These are phyloP conservation scores for Halisarca cf. caerulea DNA, from an alignment of 37 sponge, comb jelly and placozoan species.

Conservation along the genomic window DNA sequence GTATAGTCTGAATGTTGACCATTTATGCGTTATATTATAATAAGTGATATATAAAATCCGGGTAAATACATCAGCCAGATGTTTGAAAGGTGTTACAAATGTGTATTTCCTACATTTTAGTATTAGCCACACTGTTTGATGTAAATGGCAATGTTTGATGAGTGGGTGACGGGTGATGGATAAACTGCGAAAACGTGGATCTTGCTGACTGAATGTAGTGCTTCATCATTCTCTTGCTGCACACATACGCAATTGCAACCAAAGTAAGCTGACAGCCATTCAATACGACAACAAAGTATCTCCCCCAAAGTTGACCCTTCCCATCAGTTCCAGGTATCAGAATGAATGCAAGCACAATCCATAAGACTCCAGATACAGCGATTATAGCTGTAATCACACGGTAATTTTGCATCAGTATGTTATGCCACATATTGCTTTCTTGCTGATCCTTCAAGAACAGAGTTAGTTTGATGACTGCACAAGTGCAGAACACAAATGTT, in stretches of 20 bases:
- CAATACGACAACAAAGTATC: constrained; percentile 46
- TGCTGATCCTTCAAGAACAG: background rate
- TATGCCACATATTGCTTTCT: no score
- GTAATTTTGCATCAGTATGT: background rate
- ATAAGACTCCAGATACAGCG: constrained; percentile 33
- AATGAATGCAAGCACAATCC: constrained; percentile 43
- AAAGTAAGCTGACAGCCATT: constrained; percentile 37
- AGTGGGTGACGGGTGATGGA: no score
- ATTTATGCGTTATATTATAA: no score
- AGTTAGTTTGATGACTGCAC: background rate
- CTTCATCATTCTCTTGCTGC: no score
- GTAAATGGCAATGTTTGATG: no score
- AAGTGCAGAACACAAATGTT: background rate
- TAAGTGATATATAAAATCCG: constrained; percentile 6
- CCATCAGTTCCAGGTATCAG: background rate
- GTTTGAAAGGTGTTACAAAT: no score
- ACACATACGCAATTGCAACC: background rate
- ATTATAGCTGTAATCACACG: constrained; percentile 18
- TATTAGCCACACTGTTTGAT: no score
- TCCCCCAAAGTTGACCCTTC: background rate
- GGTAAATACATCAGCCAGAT: no score
- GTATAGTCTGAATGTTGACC: no score
- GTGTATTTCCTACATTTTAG: no score
- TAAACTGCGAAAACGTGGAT: no score
- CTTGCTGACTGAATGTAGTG: no score